Conservation (phyloP, 1,140 invertebrate genomes). For the Scaptomyza montana region DNA sequence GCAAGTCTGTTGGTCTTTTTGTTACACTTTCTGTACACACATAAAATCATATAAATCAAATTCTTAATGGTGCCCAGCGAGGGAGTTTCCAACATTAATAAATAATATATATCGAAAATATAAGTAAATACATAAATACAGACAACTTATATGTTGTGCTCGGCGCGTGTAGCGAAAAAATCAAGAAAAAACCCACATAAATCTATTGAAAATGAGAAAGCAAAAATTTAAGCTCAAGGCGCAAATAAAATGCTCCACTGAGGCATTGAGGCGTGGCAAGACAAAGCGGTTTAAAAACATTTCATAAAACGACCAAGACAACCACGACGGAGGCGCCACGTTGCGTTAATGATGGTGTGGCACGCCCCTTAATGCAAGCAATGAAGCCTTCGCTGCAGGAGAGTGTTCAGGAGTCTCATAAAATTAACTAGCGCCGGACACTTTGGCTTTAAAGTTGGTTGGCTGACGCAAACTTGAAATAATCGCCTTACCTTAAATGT, state of each 20-base stretch:
- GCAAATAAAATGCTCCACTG: constrained; percentile 18
- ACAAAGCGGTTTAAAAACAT: constrained; percentile 43
- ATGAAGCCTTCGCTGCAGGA: constrained; percentile 63
- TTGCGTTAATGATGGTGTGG: constrained; percentile 48
- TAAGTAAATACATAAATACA: background rate
- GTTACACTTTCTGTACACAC: constrained; percentile 34
- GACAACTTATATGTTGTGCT: background rate
- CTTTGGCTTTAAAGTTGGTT: constrained; percentile 48
- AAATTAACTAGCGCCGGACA: constrained; percentile 68
- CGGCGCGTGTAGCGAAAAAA: background rate
- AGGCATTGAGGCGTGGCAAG: constrained; percentile 18
- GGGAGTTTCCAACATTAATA: constrained; percentile 8
- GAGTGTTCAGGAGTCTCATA: constrained; percentile 68
- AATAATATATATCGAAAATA: background rate
- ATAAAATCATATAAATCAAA: constrained; percentile 41
- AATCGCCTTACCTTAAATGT: background rate
- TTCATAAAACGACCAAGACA: constrained; percentile 5
- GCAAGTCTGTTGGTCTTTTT: constrained; percentile 46
- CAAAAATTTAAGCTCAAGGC: background rate
- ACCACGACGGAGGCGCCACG: constrained; percentile 33
- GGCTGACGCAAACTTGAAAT: background rate
- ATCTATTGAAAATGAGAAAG: constrained; percentile 35
- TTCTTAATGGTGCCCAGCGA: constrained; percentile 12
- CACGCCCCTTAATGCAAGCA: constrained; percentile 50
- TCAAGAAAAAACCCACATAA: constrained; percentile 35